Percentiles rank a stretch among this genome's conserved stretches.
These are phyloP conservation scores for Isoperla grammatica DNA, from an alignment of 2,888 invertebrate species.

Conservation along the genomic window DNA sequence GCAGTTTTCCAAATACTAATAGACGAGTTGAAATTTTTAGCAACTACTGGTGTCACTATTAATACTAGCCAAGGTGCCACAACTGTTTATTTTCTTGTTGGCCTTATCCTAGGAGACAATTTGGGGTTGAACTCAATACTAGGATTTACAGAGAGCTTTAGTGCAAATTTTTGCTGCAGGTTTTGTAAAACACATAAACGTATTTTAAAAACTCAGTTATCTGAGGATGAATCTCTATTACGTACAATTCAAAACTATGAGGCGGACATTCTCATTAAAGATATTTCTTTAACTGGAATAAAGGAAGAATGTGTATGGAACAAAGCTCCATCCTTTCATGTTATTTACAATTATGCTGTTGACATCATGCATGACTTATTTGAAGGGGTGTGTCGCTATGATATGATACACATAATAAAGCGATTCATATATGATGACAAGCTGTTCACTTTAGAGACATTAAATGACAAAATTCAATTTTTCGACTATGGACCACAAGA, in stretches of 20 bases:
- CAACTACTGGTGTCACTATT: constrained; percentile 22
- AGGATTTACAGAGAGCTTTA: constrained; percentile 29
- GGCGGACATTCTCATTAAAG: neutral
- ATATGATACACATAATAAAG: constrained; percentile 29
- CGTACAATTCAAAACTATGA: constrained; percentile 11
- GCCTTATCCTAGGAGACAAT: constrained; percentile 29
- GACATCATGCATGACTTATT: constrained; percentile 35
- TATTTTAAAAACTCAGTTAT: constrained; percentile 25
- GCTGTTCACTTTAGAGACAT: constrained; percentile 29
- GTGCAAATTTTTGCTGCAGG: constrained; percentile 27
- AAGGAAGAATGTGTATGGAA: constrained; percentile 26
- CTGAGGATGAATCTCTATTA: constrained; percentile 20
- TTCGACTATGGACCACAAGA: no score
- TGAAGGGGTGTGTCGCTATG: constrained; percentile 33
- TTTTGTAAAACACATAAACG: constrained; percentile 30
- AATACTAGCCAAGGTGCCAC: constrained; percentile 13
- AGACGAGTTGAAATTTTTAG: constrained; percentile 27
- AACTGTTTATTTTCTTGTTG: constrained; percentile 27
- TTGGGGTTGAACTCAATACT: constrained; percentile 28
- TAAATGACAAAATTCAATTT: neutral
- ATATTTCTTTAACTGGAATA: constrained; percentile 31
- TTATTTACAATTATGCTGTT: constrained; percentile 29
- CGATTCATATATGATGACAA: constrained; percentile 30
- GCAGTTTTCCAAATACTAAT: constrained; percentile 26
- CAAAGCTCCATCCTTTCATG: constrained; percentile 28